Base-by-base conservation (phyloP, 2,797 vertebrate genomes). In the Sparidentex hasta region DNA sequence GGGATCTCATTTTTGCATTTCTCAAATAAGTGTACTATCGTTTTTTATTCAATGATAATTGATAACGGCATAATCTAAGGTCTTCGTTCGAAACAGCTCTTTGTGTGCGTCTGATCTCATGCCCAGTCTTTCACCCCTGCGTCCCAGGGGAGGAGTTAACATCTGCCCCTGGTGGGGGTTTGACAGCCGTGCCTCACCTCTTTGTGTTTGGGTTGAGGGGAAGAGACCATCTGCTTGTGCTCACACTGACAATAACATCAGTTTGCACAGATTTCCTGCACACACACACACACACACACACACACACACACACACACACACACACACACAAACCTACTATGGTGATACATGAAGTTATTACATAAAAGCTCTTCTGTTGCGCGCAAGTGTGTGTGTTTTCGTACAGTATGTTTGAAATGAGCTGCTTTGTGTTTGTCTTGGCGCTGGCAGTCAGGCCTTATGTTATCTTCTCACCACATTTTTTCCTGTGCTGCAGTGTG, bases 181-280 rank as follows among this genome's bases (percentile, higher is more conserved):
- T 85, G 61, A 85, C 71, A 70, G 78, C 62, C 43, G 5, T 33
- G 69, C 71, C 83, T 94, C 91, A 88, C 90, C 90, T 92, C 91
- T 93, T 94, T 93, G 90, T 94, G 90, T 93, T 93, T 87, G 82
- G 87, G 81, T 90, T 87, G 83, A 87, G 74, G 76, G 74, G 82
- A 78, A 38, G 33, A 18, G 63, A 78, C 93, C 94, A 94, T 95
- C 93, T 95, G 93, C 88, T 90, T 80, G 80, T 76, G 71, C 82
- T 91, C 85, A 79, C 65, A 9, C 71, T 84, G 67, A 91, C 47
- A 81, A 85, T 82, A 88, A 89, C 79, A 87, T 77, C 74, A 64
- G 48, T 62, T 46, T 51, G 69, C 67, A 38, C 82, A 71, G 70
- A 88, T 88, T 76, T 89, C 85, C 83, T 88, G 62, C 71, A 66